Evolutionary conservation across 2,113 vertebrate species (phyloP), one percentile per base, ranked within the genome.

Genomic region (Candoia aspera): DNA sequence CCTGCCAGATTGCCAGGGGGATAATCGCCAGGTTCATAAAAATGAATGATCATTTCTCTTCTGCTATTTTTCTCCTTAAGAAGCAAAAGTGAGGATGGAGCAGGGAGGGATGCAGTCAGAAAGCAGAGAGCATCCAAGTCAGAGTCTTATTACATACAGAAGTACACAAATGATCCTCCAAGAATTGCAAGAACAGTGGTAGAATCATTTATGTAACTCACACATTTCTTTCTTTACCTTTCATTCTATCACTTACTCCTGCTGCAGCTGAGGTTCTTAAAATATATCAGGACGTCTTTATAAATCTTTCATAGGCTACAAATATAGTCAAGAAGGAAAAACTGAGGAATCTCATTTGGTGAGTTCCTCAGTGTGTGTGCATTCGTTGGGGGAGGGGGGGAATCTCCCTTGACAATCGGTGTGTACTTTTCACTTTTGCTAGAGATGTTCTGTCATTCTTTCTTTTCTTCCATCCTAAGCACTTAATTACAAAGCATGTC

Each of bases 401-500:
- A 42, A 92, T 93, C 94, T 93, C 93, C 94, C 93, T 93, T 96
- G 95, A 96, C 94, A 95, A 93, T 94, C 94, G 95, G 90, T 87
- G 95, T 91, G 92, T 86, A 93, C 59, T 89, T 55, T 92, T 94
- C 93, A 33, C 89, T 95, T 96, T 94, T 93, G 89, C 91, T 94
- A 73, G 93, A 95, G 91, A 93, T 95, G 93, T 94, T 94, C 88
- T 92, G 93, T 94, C 95, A 92, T 0, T 1, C 55, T 0, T 49
- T 42, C 46, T 95, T 96, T 95, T 92, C 94, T 94, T 96, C 91
- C 93, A 84, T 95, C 92, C 1, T 6, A 91, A 83, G 49, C 68
- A 94, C 91, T 96, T 95, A 96, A 96, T 96, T 96, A 94, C 84
- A 93, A 89, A 86, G 88, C 5, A 88, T 0, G 2, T 95, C 95